A percentile compares a stretch with the other conserved stretches of the same genome.
Evolutionary conservation across 2,888 invertebrate genomes (phyloP).

Genomic region (Plagodis pulveraria): DNA sequence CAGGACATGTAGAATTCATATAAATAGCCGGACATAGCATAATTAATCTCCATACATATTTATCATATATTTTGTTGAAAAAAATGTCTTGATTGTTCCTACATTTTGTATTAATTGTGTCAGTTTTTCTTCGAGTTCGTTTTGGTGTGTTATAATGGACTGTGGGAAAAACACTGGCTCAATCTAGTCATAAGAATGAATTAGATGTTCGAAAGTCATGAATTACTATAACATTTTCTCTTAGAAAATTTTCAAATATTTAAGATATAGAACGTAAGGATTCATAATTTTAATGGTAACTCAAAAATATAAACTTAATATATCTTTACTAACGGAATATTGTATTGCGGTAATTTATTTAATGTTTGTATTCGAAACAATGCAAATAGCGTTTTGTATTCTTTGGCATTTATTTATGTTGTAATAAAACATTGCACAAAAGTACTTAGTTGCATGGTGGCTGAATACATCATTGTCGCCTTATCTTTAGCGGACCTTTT

Average conservation of each 20-base stretch:
- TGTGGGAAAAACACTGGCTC: constrained; percentile 77
- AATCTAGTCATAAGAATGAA: constrained; percentile 85
- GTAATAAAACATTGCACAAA: constrained; percentile 73
- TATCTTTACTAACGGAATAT: constrained; percentile 57
- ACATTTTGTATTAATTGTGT: constrained; percentile 79
- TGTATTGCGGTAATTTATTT: constrained; percentile 63
- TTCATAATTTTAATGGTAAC: constrained; percentile 52
- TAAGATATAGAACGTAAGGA: constrained; percentile 62
- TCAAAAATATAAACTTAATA: constrained; percentile 48
- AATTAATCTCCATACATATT: constrained; percentile 15
- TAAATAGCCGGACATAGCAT: constrained; percentile 28
- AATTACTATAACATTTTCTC: constrained; percentile 64
- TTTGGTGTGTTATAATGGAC: constrained; percentile 57
- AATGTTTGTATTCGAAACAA: constrained; percentile 57
- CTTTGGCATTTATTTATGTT: constrained; percentile 72
- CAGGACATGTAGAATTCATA: constrained; percentile 40
- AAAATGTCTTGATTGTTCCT: constrained; percentile 73
- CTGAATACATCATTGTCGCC: constrained; percentile 55
- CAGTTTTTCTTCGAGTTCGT: constrained; percentile 73
- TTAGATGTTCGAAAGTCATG: constrained; percentile 76
- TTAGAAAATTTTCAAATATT: constrained; percentile 69
- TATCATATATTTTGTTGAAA: constrained; percentile 55
- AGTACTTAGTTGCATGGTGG: constrained; percentile 76
- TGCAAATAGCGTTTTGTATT: constrained; percentile 64
- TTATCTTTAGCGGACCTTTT: constrained; percentile 53